Evolutionary conservation across 2,888 invertebrate genomes (phyloP), one percentile per base, ranked within the genome.

Genomic region (Tillus elongatus): DNA sequence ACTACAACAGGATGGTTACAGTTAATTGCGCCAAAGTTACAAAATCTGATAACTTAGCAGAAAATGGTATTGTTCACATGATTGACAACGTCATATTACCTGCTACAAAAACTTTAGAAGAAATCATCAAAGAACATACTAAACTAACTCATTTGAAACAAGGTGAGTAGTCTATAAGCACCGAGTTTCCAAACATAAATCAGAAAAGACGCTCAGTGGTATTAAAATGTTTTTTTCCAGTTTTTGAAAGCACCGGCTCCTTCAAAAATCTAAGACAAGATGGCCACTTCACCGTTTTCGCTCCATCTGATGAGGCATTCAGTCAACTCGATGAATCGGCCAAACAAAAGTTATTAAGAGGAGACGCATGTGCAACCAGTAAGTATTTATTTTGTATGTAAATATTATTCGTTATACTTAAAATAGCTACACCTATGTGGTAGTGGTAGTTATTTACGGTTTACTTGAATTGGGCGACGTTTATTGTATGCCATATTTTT

Each of bases 11-110:
- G 42, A 54, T 75, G 46, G 54, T 71, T 14, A 80, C 82, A 3
- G 80, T 77, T 6, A 83, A 84, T 57, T 84, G 84, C 58, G 74
- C 74, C 12, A 70, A 71, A 33, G 62, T 84, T 16, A 67, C 66
- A 19, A 72, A 72, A 40, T 62, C 70, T 15, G 78, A 83, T 57
- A 72, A 75, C 49, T 61, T 74, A 35, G 75, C 80, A 1, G 71
- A 71, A 28, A 78, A 79, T 53, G 82, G 81, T 10, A 70, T 82
- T 36, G 69, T 82, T 9, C 81, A 83, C 54, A 64, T 77, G 1
- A 64, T 80, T 10, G 72, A 73, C 31, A 68, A 72, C n/a, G 72
- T 80, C 3, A 62, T 82, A 30, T 54, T 61, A 30, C 75, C 77
- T 1, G 70, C 73, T 4, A 69, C 61, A 15, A 67, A 70, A 42